Conservation (phyloP, 1,140 invertebrate genomes). For the Hormaphis cornu region DNA sequence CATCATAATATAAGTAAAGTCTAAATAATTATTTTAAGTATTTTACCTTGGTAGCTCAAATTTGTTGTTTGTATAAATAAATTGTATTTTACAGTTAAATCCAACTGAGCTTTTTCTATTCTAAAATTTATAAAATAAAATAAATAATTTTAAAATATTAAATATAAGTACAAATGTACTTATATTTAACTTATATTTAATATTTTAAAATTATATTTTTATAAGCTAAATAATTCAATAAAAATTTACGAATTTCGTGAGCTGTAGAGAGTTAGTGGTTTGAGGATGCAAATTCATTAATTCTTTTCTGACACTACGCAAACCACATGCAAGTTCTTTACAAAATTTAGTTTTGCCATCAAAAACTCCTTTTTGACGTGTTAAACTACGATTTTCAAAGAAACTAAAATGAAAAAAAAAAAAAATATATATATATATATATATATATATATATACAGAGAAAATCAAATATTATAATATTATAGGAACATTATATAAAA, state of each 20-base stretch:
- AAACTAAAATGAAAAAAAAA: neutral
- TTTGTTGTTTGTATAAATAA: neutral
- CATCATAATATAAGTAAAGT: too few relatives aligned
- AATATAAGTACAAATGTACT: too few relatives aligned
- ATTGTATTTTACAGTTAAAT: conserved; percentile 1
- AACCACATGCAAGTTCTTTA: conserved; percentile 18
- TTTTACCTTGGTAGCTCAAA: conserved; percentile 15
- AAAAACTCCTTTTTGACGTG: conserved; percentile 6
- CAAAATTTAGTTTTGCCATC: neutral
- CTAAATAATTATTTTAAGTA: too few relatives aligned
- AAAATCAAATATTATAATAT: too few relatives aligned
- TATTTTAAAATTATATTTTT: neutral
- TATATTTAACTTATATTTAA: too few relatives aligned
- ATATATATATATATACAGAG: too few relatives aligned
- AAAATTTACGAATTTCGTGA: conserved; percentile 5
- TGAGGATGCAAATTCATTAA: neutral
- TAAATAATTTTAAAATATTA: too few relatives aligned
- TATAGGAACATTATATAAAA: too few relatives aligned
- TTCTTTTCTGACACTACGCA: conserved; percentile 21
- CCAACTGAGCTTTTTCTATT: neutral
- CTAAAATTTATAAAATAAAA: neutral
- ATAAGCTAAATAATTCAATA: neutral
- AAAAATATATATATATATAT: neutral
- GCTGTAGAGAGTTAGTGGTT: neutral
- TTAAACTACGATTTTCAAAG: conserved; percentile 1